A percentile compares a stretch with the other conserved stretches of the same genome.
Conservation (phyloP, 37 sponge, comb jelly and placozoan species). For the Tethya wilhelma region DNA sequence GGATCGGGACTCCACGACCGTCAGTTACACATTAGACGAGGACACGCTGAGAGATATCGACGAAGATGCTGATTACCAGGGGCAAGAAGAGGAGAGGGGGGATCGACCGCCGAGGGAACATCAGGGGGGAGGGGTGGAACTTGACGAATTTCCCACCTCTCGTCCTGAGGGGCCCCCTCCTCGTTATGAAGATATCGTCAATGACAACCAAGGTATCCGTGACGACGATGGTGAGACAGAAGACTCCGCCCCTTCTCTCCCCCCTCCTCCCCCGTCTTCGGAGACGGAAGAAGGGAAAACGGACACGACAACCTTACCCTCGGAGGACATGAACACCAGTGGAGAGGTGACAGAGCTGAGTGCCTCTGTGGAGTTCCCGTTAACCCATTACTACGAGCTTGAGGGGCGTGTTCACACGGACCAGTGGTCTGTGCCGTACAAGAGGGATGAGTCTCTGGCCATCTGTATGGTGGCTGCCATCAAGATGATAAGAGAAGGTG, state of each 20-base stretch:
- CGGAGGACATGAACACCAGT: background rate
- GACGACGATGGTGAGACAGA: background rate
- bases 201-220: slow-evolving; percentile 16
- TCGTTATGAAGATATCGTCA: slow-evolving; percentile 63
- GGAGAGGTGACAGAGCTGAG: background rate
- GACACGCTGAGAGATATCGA: slow-evolving; percentile 45
- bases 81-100: background rate
- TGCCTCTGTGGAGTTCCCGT: slow-evolving; percentile 69
- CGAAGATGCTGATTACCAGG: slow-evolving; percentile 11
- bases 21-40: slow-evolving; percentile 68
- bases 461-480: slow-evolving; percentile 81
- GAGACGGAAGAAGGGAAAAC: background rate
- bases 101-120: background rate
- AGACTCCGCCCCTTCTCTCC: background rate
- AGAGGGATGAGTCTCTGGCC: slow-evolving; percentile 81
- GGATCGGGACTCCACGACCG: slow-evolving; percentile 64
- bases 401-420: slow-evolving; percentile 90
- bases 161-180: slow-evolving; percentile 56
- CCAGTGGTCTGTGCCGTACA: slow-evolving; percentile 92
- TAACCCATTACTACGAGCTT: slow-evolving; percentile 90
- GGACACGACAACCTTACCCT: background rate
- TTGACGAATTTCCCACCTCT: background rate
- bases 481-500: slow-evolving; percentile 75
- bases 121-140: slow-evolving; percentile 2
- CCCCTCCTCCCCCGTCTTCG: slow-evolving; percentile 13